Evolutionary conservation across 2,797 vertebrate genomes (phyloP), one percentile per base, ranked within the genome.

Genomic region (Austrolebias charrua): DNA sequence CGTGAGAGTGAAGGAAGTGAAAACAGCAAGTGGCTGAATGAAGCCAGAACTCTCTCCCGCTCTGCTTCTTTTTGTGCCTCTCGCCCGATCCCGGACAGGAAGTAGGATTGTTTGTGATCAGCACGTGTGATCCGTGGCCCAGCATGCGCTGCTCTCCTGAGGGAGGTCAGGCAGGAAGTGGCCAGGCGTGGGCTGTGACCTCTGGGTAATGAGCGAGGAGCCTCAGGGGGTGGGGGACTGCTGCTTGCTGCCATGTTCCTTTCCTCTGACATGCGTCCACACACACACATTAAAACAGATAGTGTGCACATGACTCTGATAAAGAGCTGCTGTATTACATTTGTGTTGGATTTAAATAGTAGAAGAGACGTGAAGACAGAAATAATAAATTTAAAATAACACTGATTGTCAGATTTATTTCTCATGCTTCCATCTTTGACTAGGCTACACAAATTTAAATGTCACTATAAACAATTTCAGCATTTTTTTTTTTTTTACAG

Each of bases 161-260:
- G 72, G 86, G 86, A 84, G 87, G 84, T 86, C 82, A 82, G 83
- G 76, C 85, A 90, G 89, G 90, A 92, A 91, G 86, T 85, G 79
- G 81, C 75, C 73, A 85, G 83, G 84, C 82, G 73, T 86, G 84
- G 83, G 85, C 86, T 87, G 66, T 91, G 87, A 90, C 88, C 86
- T 89, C 81, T 85, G 88, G 81, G 89, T 90, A 91, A 92, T 87
- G 82, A 90, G 83, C 67, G n/a, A 76, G 62, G 66, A 76, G 75
- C 79, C 73, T 82, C 62, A 24, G 76, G 24, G 28, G 24, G 24
- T 75, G 80, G 74, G 79, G 66, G 71, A 56, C 38, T 62, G 72
- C 71, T 69, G 80, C 72, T 70, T 73, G 70, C 83, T 20, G 76
- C 67, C 85, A 76, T 63, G 66, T 83, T 82, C 76, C 46, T 28